Conservation (phyloP, 2,888 invertebrate genomes). For the Hirudinaria manillensis region DNA sequence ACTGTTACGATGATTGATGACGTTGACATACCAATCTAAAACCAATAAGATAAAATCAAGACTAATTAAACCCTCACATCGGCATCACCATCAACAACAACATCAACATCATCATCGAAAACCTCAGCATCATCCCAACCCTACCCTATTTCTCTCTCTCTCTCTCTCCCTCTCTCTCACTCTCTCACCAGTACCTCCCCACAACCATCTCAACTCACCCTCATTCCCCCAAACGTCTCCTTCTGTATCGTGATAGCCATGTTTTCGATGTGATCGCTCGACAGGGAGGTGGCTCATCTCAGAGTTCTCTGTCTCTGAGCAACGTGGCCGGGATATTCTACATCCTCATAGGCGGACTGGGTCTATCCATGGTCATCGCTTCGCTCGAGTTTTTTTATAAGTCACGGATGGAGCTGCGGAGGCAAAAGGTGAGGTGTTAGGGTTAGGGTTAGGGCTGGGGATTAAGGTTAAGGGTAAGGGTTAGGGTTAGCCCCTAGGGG, state of each 20-base stretch:
- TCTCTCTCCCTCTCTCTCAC: background rate
- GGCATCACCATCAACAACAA: background rate
- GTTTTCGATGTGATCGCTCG: background rate
- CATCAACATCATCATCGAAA: too few relatives aligned
- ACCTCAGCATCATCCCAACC: background rate
- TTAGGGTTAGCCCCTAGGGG: too few relatives aligned
- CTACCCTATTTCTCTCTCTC: background rate
- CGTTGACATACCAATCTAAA: background rate
- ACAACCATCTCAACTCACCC: background rate
- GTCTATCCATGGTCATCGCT: conserved; percentile 83
- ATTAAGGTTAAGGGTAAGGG: background rate
- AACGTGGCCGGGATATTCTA: conserved; percentile 99
- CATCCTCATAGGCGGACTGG: conserved; percentile 88
- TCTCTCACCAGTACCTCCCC: background rate
- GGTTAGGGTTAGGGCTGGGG: background rate
- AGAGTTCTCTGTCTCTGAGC: conserved; percentile 74
- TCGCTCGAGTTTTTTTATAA: conserved; percentile 92
- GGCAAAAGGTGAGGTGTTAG: conserved; percentile 23
- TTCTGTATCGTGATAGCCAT: background rate
- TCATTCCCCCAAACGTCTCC: background rate
- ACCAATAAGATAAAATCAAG: too few relatives aligned
- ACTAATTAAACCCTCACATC: background rate
- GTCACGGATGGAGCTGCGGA: conserved; percentile 42
- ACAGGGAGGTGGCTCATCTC: conserved; percentile 60
- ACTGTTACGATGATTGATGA: background rate